These are phyloP conservation scores for Drosophila orosa DNA, from an alignment of 1,140 invertebrate genomes.

Conservation along the genomic window DNA sequence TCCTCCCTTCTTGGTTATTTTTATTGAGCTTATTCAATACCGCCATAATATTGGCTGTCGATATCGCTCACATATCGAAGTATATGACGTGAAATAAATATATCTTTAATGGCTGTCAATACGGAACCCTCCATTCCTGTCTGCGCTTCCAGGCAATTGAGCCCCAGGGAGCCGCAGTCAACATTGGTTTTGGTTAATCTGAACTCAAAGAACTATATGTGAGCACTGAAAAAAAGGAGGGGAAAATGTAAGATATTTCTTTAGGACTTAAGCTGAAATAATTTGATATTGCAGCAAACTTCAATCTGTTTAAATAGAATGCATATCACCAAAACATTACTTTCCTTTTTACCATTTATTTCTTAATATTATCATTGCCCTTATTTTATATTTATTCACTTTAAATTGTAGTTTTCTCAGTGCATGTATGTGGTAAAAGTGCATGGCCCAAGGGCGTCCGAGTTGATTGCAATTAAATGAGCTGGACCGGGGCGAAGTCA, in stretches of 20 bases:
- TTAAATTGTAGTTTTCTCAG: not conserved
- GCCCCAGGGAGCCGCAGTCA: constrained; percentile 1
- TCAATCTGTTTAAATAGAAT: not conserved
- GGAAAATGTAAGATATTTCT: not conserved
- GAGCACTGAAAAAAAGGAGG: not conserved
- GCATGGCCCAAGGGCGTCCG: constrained; percentile 7
- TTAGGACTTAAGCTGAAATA: not conserved
- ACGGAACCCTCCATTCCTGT: constrained; percentile 1
- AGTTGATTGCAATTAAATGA: constrained; percentile 67
- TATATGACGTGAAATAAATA: constrained; percentile 42
- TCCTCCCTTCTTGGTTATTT: not conserved
- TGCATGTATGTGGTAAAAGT: constrained; percentile 10
- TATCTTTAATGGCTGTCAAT: constrained; percentile 42
- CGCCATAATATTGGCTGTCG: constrained; percentile 16
- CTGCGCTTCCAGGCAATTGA: constrained; percentile 36
- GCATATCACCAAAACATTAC: too few species aligned
- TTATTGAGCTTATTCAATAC: constrained; percentile 11
- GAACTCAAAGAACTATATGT: constrained; percentile 21
- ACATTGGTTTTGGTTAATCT: constrained; percentile 22
- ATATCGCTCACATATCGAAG: constrained; percentile 43
- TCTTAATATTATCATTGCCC: not conserved
- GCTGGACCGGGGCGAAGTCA: constrained; percentile 21
- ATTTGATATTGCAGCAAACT: too few species aligned
- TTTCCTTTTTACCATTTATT: not conserved
- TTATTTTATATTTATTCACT: not conserved